Base-by-base conservation (phyloP, 2,888 invertebrate genomes). In the Aproaerema taeniolella region DNA sequence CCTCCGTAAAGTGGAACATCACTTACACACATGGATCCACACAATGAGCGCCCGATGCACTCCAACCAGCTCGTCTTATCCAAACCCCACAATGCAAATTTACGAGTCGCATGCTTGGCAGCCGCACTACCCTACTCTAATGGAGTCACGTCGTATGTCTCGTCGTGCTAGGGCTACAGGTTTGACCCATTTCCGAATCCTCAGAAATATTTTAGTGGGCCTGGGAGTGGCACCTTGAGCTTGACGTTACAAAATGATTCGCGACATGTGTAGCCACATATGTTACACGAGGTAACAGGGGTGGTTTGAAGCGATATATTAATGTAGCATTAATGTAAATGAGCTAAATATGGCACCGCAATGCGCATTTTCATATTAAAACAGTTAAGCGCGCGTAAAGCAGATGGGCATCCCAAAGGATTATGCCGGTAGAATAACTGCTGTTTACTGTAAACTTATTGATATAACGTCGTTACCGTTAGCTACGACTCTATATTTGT, bases 181-280 rank as follows among this genome's bases (percentile, higher is more conserved):
- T 70, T 63, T 79, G 76, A 76, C 76, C 79, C 60, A 76, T 53
- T 74, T 79, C 57, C 51, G 37, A 56, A 58, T 59, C 55, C 57
- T 57, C 61, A 71, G 68, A 62, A 72, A 74, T 75, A 72, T 74
- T 75, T 72, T 58, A 69, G 62, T 62, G 54, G 60, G 61, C 46
- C 57, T 63, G 71, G 77, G 74, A 75, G 75, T 73, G 74, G 72
- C 75, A 61, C 62, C 58, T 61, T n/a, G n/a, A n/a, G n/a, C 58
- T 65, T 58, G 55, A 60, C 61, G 58, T 62, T 62, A 66, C 66
- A 31, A 39, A 39, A 39, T 32, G 35, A 16, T 35, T 29, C 25
- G 13, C 29, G 25, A 34, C 25, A 38, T 34, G 11, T 31, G 16
- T 13, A 29, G 10, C 14, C 15, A 34, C 3, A 14, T 36, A 16